Evolutionary conservation across 30 jellyfish, hydroid and myxozoan genomes (phyloP).

Genomic region (Hydractinia symbiolongicarpus): DNA sequence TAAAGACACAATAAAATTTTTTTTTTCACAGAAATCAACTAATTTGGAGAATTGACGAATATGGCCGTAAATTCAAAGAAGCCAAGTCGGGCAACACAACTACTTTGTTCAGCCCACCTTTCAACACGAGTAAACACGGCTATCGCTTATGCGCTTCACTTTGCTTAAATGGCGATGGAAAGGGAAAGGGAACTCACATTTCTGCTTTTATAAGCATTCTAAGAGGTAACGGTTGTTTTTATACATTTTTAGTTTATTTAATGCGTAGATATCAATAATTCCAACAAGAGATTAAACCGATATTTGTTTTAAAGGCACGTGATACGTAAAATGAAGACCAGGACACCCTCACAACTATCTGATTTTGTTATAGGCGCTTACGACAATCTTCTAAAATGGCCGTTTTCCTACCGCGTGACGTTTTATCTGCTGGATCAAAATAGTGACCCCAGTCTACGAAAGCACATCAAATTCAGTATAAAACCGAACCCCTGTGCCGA

Average conservation of each 20-base stretch:
- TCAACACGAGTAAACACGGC: conserved; percentile 93
- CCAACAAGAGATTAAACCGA: too few species aligned
- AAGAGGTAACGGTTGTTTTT: conserved; percentile 47
- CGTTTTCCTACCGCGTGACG: conserved; percentile 83
- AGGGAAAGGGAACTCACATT: conserved; percentile 97
- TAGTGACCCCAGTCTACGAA: conserved; percentile 53
- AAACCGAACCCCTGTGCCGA: conserved; percentile 95
- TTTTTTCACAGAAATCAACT: conserved; percentile 52
- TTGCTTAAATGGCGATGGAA: conserved; percentile 97
- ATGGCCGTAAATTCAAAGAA: conserved; percentile 77
- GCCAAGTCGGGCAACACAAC: conserved; percentile 88
- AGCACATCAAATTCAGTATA: conserved; percentile 83
- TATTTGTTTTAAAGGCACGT: too few species aligned
- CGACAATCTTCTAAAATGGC: conserved; percentile 94
- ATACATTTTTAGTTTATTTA: too few species aligned
- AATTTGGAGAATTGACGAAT: conserved; percentile 94
- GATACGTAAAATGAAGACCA: too few species aligned
- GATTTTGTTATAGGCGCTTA: conserved; percentile 61
- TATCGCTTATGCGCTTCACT: conserved; percentile 87
- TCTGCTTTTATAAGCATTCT: conserved; percentile 90
- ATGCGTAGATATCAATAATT: too few species aligned
- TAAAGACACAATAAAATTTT: too few species aligned
- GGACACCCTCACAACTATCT: too few species aligned
- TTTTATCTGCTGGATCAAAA: conserved; percentile 85
- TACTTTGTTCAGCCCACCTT: conserved; percentile 96